Evolutionary conservation across 2,113 vertebrate species (phyloP), one percentile per base, ranked within the genome.

Genomic region (Geothlypis trichas): DNA sequence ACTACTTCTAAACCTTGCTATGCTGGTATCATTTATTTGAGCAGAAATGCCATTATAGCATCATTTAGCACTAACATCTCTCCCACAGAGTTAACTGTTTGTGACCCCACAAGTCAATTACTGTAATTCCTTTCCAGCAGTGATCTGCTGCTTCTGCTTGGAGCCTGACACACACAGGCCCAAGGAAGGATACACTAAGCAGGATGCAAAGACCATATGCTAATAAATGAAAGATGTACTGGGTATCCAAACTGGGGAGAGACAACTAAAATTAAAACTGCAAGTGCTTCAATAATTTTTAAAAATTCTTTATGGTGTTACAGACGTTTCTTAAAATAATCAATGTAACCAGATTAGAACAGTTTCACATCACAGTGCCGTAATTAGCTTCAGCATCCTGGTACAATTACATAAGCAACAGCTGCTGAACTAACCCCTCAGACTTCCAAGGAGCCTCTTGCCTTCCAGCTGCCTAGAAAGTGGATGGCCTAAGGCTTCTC

Each of bases 51-150:
- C 78, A 89, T 85, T 76, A 76, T 26, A 76, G 33, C 58, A 66
- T 39, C 73, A 66, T 87, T 94, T 94, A 93, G 62, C 39, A n/a
- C 77, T 80, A 94, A 67, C 85, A 88, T 79, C 55, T 88, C 76
- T 88, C 90, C 90, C 46, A 80, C 88, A 42, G 91, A 94, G 66
- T 89, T 91, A 96, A 94, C 87, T 77, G 42, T 90, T 93, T 93
- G 63, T 80, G 66, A 81, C 84, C 74, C 63, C 58, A 68, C 62
- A 12, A 79, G 84, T 52, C 75, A 95, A 86, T 90, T 90, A 72
- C 65, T 44, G 21, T 44, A 81, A 87, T 87, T 93, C 73, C 61
- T 74, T 93, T 84, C 93, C 65, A 95, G 63, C 83, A 71, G 83
- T 1, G 18, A 73, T 75, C 72, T 92, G 47, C 76, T 88, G 71